These are phyloP conservation scores for Pygoscelis antarcticus DNA, from an alignment of 2,113 vertebrate genomes.

Conservation along the genomic window DNA sequence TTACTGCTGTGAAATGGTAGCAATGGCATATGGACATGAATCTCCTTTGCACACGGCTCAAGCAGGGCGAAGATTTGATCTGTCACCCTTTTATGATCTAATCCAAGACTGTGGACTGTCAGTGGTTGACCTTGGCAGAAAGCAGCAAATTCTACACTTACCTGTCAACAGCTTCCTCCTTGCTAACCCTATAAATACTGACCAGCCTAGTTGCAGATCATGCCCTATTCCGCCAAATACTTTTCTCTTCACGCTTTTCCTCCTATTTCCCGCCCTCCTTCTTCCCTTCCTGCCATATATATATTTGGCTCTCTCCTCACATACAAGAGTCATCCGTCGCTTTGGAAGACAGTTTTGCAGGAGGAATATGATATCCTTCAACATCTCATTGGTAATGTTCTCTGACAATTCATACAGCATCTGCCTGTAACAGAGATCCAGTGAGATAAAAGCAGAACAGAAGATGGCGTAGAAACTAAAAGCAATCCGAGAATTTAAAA, in stretches of 20 bases:
- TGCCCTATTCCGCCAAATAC: background rate
- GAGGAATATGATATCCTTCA: conserved; percentile 59
- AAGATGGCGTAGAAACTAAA: background rate
- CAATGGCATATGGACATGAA: background rate
- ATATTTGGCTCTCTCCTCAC: background rate
- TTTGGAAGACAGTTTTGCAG: conserved; percentile 14
- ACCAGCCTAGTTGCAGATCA: background rate
- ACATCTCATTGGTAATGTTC: conserved; percentile 13
- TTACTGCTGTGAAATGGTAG: background rate
- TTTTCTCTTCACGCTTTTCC: background rate
- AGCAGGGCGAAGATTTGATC: background rate
- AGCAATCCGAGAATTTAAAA: background rate
- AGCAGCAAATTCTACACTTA: background rate
- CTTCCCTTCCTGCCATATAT: background rate
- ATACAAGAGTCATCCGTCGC: conserved; percentile 20
- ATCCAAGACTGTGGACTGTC: background rate
- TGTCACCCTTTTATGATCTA: background rate
- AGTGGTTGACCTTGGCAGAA: background rate
- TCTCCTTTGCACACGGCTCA: background rate
- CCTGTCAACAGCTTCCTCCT: background rate
- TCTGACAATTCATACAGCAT: conserved; percentile 77
- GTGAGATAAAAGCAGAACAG: background rate
- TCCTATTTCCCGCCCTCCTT: background rate
- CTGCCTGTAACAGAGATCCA: conserved; percentile 57
- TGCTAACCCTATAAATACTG: background rate